phyloP scores from a whole-genome alignment of 37 sponge, comb jelly and placozoan species.

The Tethya wilhelma region DNA sequence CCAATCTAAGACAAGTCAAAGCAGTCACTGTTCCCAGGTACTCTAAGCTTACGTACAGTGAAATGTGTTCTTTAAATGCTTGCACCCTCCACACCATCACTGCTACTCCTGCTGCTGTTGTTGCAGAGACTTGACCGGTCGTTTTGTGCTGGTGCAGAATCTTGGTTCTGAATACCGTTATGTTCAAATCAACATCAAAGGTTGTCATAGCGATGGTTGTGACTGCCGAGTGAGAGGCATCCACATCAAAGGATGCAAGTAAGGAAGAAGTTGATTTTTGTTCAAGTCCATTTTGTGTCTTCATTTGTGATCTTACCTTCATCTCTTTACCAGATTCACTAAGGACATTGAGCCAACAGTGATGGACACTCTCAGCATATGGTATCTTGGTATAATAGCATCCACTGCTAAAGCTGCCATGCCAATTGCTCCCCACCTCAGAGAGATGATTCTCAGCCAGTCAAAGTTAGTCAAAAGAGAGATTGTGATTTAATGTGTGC shows the following conservation, averaged over 20 bases:
- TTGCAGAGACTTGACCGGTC: slow-evolving; percentile 43
- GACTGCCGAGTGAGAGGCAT: slow-evolving; percentile 77
- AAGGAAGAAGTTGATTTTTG: not conserved
- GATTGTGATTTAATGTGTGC: no score
- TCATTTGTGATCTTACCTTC: not conserved
- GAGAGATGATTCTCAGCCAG: slow-evolving; percentile 63
- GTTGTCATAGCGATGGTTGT: slow-evolving; percentile 89
- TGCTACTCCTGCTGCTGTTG: not conserved
- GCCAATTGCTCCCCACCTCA: slow-evolving; percentile 68
- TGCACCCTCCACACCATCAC: no score
- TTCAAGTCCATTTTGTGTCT: not conserved
- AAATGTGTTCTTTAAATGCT: not conserved
- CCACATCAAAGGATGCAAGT: slow-evolving; percentile 77
- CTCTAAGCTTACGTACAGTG: not conserved
- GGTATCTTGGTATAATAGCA: slow-evolving; percentile 69
- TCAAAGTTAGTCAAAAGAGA: slow-evolving; percentile 63
- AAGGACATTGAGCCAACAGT: slow-evolving; percentile 49
- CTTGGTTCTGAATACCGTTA: slow-evolving; percentile 44
- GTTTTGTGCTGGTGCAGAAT: slow-evolving; percentile 30
- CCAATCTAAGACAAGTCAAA: slow-evolving; percentile 59
- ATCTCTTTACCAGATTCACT: not conserved
- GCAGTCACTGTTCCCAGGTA: slow-evolving; percentile 56
- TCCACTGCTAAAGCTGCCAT: slow-evolving; percentile 71
- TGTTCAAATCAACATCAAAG: slow-evolving; percentile 76
- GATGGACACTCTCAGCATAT: slow-evolving; percentile 68